Conservation (phyloP, 1,140 invertebrate species). For the Drosophila azteca region DNA sequence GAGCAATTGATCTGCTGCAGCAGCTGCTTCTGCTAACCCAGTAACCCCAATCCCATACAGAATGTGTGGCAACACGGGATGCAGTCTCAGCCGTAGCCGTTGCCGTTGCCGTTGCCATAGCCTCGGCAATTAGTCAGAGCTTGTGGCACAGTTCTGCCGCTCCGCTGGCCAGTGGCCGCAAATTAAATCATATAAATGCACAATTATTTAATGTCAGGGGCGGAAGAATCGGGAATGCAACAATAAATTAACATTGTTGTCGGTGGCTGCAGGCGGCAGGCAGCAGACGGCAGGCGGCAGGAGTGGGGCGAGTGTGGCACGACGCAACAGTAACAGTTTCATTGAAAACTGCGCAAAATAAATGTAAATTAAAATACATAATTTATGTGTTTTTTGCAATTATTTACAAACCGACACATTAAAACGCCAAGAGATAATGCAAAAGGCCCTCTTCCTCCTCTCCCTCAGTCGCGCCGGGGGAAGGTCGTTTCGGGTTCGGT, state of each 20-base stretch:
- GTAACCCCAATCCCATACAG: slow-evolving; percentile 55
- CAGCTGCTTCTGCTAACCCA: slow-evolving; percentile 47
- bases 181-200: slow-evolving; percentile 81
- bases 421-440: slow-evolving; percentile 75
- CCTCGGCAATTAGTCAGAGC: slow-evolving; percentile 69
- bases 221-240: slow-evolving; percentile 39
- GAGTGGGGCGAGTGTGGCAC: no score
- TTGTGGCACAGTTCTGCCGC: slow-evolving; percentile 52
- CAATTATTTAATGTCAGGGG: slow-evolving; percentile 76
- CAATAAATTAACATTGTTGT: slow-evolving; percentile 63
- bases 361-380: slow-evolving; percentile 82
- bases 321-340: slow-evolving; percentile 37
- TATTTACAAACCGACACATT: slow-evolving; percentile 82
- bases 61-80: slow-evolving; percentile 16
- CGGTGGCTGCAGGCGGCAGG: slow-evolving; percentile 3
- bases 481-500: background rate
- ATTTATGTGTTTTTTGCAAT: slow-evolving; percentile 77
- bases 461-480: background rate
- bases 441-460: background rate
- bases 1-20: slow-evolving; percentile 15
- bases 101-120: slow-evolving; percentile 27
- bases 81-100: background rate
- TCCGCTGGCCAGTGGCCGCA: slow-evolving; percentile 63
- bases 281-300: slow-evolving; percentile 11
- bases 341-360: slow-evolving; percentile 73